Evolutionary conservation across 2,113 vertebrate species (phyloP).

Genomic region (Geococcyx californianus): DNA sequence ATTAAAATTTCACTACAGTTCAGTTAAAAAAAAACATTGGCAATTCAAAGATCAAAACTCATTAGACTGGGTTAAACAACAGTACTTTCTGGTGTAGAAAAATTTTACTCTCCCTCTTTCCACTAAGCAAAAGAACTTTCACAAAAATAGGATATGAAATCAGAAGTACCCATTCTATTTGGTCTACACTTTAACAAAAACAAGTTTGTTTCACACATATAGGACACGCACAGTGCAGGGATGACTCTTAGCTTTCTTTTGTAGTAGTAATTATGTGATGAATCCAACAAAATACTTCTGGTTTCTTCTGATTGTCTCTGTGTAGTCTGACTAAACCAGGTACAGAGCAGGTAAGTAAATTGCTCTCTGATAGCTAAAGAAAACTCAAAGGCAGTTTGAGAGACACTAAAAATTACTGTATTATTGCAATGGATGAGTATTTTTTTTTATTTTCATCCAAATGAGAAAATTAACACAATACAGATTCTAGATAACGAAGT

Average conservation of each 20-base stretch:
- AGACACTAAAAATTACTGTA: neutral
- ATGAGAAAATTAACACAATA: neutral
- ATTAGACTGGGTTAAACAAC: neutral
- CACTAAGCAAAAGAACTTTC: neutral
- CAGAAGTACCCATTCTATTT: neutral
- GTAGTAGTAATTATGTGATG: neutral
- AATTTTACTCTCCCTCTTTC: neutral
- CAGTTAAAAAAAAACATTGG: neutral
- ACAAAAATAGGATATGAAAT: neutral
- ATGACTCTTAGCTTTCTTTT: neutral
- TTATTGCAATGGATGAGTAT: neutral
- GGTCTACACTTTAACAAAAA: neutral
- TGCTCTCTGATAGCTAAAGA: neutral
- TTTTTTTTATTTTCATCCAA: neutral
- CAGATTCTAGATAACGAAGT: neutral
- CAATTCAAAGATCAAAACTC: neutral
- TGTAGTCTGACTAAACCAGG: neutral
- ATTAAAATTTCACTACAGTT: neutral
- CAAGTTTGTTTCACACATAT: neutral
- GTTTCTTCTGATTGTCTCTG: neutral
- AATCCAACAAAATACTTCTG: neutral
- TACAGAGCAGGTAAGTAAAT: neutral
- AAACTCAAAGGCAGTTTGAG: neutral
- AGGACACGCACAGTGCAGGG: neutral
- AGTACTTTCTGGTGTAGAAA: neutral